Evolutionary conservation across 2,113 vertebrate genomes (phyloP).

Genomic region (Forbesichthys papilliferus): DNA sequence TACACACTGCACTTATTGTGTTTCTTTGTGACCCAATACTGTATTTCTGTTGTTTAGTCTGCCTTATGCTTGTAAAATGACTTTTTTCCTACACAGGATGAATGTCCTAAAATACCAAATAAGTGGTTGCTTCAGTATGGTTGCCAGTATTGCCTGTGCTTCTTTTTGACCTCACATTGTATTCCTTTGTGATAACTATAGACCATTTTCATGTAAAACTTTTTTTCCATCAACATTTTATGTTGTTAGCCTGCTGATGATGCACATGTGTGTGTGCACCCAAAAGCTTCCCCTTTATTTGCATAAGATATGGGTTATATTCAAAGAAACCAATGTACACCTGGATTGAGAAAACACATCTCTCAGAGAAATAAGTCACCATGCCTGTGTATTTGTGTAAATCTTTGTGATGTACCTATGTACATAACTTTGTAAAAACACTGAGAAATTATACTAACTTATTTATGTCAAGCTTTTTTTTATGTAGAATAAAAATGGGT

Average conservation of each 20-base stretch:
- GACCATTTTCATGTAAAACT: slow-evolving; percentile 32
- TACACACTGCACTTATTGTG: slow-evolving; percentile 68
- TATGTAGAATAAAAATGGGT: slow-evolving; percentile 81
- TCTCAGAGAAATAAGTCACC: slow-evolving; percentile 65
- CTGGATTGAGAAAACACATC: slow-evolving; percentile 55
- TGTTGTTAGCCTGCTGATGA: slow-evolving; percentile 71
- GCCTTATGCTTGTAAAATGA: slow-evolving; percentile 41
- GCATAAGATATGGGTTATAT: slow-evolving; percentile 47
- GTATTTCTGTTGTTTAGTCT: slow-evolving; percentile 28
- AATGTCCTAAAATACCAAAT: slow-evolving; percentile 72
- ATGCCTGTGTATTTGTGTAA: slow-evolving; percentile 89
- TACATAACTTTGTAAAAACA: slow-evolving; percentile 99
- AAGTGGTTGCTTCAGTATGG: slow-evolving; percentile 63
- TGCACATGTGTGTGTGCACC: slow-evolving; percentile 44
- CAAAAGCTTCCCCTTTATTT: slow-evolving; percentile 60
- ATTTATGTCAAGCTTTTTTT: slow-evolving; percentile 95
- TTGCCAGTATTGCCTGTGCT: slow-evolving; percentile 80
- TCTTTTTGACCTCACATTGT: slow-evolving; percentile 67
- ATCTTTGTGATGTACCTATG: slow-evolving; percentile 91
- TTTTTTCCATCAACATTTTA: slow-evolving; percentile 8
- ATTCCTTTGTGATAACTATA: slow-evolving; percentile 67
- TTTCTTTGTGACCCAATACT: slow-evolving; percentile 51
- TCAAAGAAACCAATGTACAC: slow-evolving; percentile 57
- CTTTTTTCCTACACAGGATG: slow-evolving; percentile 30
- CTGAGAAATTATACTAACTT: slow-evolving; percentile 99